Percentiles rank a stretch among this genome's conserved stretches.
phyloP scores from a whole-genome alignment of 2,888 invertebrate species.

The Xylota sylvarum region DNA sequence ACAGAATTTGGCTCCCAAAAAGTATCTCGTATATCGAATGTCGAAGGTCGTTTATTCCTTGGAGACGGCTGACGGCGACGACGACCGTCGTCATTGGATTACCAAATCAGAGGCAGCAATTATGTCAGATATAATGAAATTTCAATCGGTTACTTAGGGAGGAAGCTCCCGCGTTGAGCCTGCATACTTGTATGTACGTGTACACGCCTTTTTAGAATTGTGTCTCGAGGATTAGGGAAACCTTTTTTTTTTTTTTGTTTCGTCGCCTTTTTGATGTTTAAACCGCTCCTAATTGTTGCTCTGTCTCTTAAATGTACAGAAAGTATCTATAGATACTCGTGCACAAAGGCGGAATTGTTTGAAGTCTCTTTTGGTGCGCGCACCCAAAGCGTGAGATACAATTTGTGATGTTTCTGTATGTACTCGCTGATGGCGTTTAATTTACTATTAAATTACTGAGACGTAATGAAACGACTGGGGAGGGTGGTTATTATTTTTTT shows the following conservation, averaged over 20 bases:
- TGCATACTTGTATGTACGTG: constrained; percentile 20
- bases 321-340: background rate
- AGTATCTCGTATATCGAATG: constrained; percentile 28
- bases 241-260: too few species aligned
- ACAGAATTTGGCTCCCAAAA: constrained; percentile 9
- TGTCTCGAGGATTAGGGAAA: constrained; percentile 40
- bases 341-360: constrained; percentile 46
- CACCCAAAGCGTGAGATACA: constrained; percentile 63
- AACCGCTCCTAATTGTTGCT: constrained; percentile 52
- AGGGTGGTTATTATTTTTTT: constrained; percentile 21
- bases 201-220: constrained; percentile 11
- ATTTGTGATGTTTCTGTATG: constrained; percentile 15
- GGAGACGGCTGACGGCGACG: background rate
- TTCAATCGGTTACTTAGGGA: constrained; percentile 52
- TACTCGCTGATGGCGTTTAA: constrained; percentile 47
- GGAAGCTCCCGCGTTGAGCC: constrained; percentile 32
- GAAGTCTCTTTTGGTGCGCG: constrained; percentile 51
- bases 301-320: constrained; percentile 14
- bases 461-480: background rate
- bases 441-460: constrained; percentile 51
- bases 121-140: constrained; percentile 40
- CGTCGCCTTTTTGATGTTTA: constrained; percentile 49
- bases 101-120: constrained; percentile 55
- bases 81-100: constrained; percentile 42
- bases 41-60: constrained; percentile 59